Evolutionary conservation across 37 sponge, comb jelly and placozoan genomes (phyloP), one percentile per base, ranked within the genome.

Genomic region (Axinella damicornis): DNA sequence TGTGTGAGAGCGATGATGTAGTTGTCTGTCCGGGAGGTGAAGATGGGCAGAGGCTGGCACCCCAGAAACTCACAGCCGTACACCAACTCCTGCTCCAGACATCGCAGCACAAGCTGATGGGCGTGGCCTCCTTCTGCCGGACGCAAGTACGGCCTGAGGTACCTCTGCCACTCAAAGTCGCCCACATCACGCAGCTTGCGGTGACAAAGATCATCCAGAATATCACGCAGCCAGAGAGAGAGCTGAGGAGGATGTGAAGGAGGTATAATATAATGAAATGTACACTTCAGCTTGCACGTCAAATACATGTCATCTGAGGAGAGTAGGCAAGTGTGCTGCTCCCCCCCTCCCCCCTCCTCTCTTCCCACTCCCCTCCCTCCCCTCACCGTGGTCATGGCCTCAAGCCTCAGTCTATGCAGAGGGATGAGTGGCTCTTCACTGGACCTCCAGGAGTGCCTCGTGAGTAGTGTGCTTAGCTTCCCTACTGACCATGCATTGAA

Each of bases 131-230:
- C 46, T 46, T 46, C 46, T 46, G 46, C 9, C 46, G 46, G 46
- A 46, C 46, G 46, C 46, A 74, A 54, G 40, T 89, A 87, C 31
- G 94, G 81, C 0, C 96, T 57, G 1, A 81, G 82, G 69, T 61
- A 93, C 2, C 79, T 67, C 71, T 88, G 89, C 97, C 97, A 97
- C 56, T 94, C 97, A 89, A 97, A 97, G 70, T 97, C 97, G 36
- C 69, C 61, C 32, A 79, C 38, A n/a, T 91, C 92, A 35, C 82
- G 79, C 5, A 94, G 78, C 41, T 92, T 97, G 16, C 75, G 63
- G 27, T 83, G 87, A 78, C 89, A 92, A 34, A 97, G 68, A 24
- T 94, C 92, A 59, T 97, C 90, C 60, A 68, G 34, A 21, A 93
- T 79, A 58, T 97, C 97, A 22, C 95, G 70, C 69, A 97, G 60